Evolutionary conservation across 2,888 invertebrate genomes (phyloP), one percentile per base, ranked within the genome.

Genomic region (Hydroisotoma schaefferi): DNA sequence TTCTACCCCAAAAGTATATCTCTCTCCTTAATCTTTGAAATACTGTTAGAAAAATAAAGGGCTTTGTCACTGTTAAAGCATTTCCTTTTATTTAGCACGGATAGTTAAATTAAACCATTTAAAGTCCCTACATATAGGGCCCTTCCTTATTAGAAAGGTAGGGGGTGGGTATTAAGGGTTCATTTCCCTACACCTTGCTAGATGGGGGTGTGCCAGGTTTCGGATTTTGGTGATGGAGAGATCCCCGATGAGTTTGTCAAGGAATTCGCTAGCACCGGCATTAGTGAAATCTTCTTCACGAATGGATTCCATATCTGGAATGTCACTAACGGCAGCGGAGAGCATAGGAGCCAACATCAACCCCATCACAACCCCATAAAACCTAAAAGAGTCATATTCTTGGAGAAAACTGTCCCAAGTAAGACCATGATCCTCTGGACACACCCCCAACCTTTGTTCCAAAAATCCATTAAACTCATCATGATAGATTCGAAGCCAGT

Each of bases 261-360:
- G n/a, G 26, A 53, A 53, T 6, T 53, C 53, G 4, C 23, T 53
- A 12, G 40, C 53, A 5, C 40, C 53, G 3, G 38, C 53, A 4
- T 12, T 20, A 3, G 26, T 40, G n/a, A 38, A 26, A 37, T 53
- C 53, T 18, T 20, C 53, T 25, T 53, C 53, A 4, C 3, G 38
- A 4, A 53, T 23, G 1, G n/a, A 51, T 18, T 72, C 72, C 65
- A 70, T 63, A 20, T 70, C 71, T 1, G 69, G 69, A 2, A 70
- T 61, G 49, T 68, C 69, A 4, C 44, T 2, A 28, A 64, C 20
- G 1, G 61, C 60, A 1, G 65, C 61, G 12, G 46, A 43, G 5
- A 63, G 37, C 18, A 67, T 56, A 1, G 65, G 59, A 8, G 69
- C 67, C 2, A 70, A 26, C 61, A 69, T 59, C 28, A 55, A 49